These are phyloP conservation scores for Pampus argenteus DNA, from an alignment of 2,797 vertebrate genomes.

Conservation along the genomic window DNA sequence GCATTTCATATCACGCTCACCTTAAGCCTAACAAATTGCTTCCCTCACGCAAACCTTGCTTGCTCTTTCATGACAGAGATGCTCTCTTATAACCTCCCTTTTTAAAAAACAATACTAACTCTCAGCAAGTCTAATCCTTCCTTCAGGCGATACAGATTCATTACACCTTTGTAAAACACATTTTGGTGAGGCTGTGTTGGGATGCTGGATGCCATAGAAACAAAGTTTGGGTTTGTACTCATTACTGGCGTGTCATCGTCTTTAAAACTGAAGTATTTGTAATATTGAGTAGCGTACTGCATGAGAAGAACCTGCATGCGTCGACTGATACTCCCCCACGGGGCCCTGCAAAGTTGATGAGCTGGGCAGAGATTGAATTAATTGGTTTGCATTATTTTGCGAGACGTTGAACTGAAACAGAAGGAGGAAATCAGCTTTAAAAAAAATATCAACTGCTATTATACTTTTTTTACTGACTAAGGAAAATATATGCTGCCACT, in stretches of 20 bases:
- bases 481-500: constrained; percentile 3
- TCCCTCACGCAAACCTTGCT: constrained; percentile 14
- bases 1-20: constrained; percentile 22
- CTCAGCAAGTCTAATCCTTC: constrained; percentile 16
- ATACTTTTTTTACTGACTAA: constrained; percentile 16
- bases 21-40: constrained; percentile 23
- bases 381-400: constrained; percentile 65
- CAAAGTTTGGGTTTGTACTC: constrained; percentile 59
- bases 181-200: constrained; percentile 10
- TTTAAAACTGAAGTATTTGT: constrained; percentile 36
- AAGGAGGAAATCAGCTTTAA: constrained; percentile 2
- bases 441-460: constrained; percentile 6
- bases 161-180: constrained; percentile 23
- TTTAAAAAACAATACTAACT: constrained; percentile 16
- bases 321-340: constrained; percentile 45
- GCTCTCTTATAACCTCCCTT: constrained; percentile 13
- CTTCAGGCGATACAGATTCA: constrained; percentile 25
- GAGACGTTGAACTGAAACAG: constrained; percentile 50
- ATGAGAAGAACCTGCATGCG: constrained; percentile 41
- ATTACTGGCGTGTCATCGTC: constrained; percentile 60
- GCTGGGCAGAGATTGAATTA: constrained; percentile 73
- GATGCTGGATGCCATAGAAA: constrained; percentile 36
- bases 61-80: not conserved
- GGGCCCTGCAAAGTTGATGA: constrained; percentile 67
- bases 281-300: constrained; percentile 41